Percentiles rank a stretch among this genome's conserved stretches.
Conservation (phyloP, 2,113 vertebrate species). For the Rhynchomys soricoides region DNA sequence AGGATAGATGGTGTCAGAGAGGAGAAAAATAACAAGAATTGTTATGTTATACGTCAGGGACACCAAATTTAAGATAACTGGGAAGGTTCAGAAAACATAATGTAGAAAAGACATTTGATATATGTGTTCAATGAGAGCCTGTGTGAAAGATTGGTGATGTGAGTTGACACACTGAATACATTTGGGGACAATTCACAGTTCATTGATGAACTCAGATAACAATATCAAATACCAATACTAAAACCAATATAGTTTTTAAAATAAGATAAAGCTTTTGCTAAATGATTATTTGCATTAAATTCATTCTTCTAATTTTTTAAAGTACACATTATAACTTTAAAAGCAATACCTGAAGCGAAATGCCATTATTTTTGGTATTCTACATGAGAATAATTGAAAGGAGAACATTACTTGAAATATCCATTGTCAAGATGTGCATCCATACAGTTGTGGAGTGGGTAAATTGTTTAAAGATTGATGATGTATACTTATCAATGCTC, state of each 20-base stretch:
- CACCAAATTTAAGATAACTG: background rate
- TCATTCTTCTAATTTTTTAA: background rate
- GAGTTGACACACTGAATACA: background rate
- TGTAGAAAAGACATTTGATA: background rate
- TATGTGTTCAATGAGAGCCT: background rate
- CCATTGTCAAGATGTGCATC: background rate
- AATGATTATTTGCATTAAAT: background rate
- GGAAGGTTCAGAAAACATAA: background rate
- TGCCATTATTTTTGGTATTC: background rate
- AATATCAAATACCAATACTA: background rate
- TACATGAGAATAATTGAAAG: background rate
- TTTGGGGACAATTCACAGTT: background rate
- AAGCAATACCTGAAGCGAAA: background rate
- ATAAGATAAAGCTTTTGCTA: background rate
- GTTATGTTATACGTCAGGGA: background rate
- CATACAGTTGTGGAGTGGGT: background rate
- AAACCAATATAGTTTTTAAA: background rate
- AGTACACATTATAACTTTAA: background rate
- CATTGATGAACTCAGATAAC: background rate
- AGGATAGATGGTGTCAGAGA: background rate
- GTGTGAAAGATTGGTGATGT: background rate
- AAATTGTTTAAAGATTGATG: background rate
- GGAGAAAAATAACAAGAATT: background rate
- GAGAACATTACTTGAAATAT: constrained; percentile 44
- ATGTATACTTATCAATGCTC: background rate